These are phyloP conservation scores for Gymnocephalus cernua DNA, from an alignment of 2,113 vertebrate species.

Conservation along the genomic window DNA sequence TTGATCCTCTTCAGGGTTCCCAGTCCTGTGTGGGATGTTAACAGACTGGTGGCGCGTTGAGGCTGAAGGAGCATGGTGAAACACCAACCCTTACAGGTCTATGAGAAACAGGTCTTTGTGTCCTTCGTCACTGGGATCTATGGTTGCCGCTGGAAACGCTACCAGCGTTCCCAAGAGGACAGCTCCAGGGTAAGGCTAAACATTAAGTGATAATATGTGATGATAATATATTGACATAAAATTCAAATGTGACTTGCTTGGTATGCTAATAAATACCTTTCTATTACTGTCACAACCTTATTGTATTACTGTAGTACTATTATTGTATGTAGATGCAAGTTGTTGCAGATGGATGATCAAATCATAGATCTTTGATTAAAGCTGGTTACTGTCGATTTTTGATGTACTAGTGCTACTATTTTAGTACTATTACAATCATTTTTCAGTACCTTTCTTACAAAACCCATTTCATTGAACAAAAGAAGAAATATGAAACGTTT, in stretches of 20 bases:
- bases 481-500: background rate
- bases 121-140: conserved; percentile 98
- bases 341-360: background rate
- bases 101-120: conserved; percentile 96
- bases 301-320: background rate
- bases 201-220: background rate
- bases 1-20: conserved; percentile 74
- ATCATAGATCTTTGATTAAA: background rate
- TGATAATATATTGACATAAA: background rate
- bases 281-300: background rate
- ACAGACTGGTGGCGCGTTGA: conserved; percentile 72
- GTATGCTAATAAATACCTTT: background rate
- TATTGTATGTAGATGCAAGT: background rate
- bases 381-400: background rate
- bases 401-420: background rate
- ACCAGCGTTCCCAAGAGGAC: conserved; percentile 98
- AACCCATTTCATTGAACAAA: background rate
- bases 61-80: conserved; percentile 96
- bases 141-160: conserved; percentile 98
- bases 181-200: conserved; percentile 89
- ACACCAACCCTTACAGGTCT: conserved; percentile 98
- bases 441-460: background rate
- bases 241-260: background rate
- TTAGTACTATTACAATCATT: background rate
- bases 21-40: conserved; percentile 89